Conservation (phyloP, 2,888 invertebrate genomes). For the Cerceris ruficornis region DNA sequence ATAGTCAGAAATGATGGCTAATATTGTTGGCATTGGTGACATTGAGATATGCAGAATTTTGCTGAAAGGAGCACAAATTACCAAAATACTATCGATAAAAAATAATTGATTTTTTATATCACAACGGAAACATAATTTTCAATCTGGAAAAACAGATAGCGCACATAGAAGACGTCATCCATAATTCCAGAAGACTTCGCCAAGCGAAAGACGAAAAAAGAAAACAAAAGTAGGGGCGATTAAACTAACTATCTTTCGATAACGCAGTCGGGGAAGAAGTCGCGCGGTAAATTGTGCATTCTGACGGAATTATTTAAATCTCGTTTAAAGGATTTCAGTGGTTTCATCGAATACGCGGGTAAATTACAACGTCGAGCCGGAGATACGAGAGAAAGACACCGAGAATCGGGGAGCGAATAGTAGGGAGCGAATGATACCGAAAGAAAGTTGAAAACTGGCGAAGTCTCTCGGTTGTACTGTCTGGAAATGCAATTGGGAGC, state of each 20-base stretch:
- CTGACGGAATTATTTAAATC: constrained; percentile 35
- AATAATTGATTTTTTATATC: no score
- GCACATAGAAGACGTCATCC: no score
- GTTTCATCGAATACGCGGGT: constrained; percentile 41
- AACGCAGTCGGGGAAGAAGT: constrained; percentile 16
- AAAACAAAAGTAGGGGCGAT: constrained; percentile 28
- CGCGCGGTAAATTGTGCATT: constrained; percentile 41
- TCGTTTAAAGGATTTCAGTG: constrained; percentile 31
- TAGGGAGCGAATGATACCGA: background rate
- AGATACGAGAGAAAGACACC: background rate
- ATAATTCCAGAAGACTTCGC: background rate
- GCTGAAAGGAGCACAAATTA: no score
- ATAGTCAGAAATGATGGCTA: no score
- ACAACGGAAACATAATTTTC: no score
- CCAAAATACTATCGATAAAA: no score
- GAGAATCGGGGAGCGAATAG: background rate
- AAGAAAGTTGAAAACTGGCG: background rate
- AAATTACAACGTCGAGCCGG: constrained; percentile 35
- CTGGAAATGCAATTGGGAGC: constrained; percentile 32
- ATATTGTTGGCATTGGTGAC: no score
- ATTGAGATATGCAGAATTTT: no score
- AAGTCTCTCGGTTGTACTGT: constrained; percentile 25
- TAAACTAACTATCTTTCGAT: constrained; percentile 33
- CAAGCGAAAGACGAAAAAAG: background rate
- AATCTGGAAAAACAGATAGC: no score